Evolutionary conservation across 2,113 vertebrate species (phyloP), one percentile per base, ranked within the genome.

Genomic region (Pantherophis guttatus): DNA sequence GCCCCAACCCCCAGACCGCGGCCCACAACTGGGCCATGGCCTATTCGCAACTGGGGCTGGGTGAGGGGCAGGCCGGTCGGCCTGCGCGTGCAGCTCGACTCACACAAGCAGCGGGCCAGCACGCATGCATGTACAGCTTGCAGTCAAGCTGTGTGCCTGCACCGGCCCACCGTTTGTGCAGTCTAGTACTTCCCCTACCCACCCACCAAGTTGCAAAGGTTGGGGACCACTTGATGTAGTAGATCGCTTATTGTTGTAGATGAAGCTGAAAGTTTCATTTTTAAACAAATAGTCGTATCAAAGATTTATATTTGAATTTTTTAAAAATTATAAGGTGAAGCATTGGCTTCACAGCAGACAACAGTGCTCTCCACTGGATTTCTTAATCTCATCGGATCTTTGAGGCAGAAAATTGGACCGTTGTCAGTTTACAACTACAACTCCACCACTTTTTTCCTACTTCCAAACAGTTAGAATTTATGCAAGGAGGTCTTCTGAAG

Each of bases 101-200:
- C 5, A 0, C 12, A 70, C 29, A n/a, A n/a, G 62, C 5, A 5
- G 29, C 0, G 10, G 26, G 24, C 59, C 57, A 58, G 8, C 10
- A 48, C 4, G 1, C 26, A 70, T 0, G 12, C 12, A 2, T 5
- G 12, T 0, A 5, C 65, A n/a, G 29, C 5, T 33, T 13, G 29
- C 12, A n/a, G 5, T 7, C 29, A 15, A 70, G 29, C 29, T 70
- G 4, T 12, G 3, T 12, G 1, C n/a, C 26, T 12, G 11, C 11
- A 1, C 3, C 4, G 4, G 62, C 26, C 62, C 62, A 65, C 1
- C 1, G 1, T 29, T n/a, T 70, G 29, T 0, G 5, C 9, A 26
- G 65, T 2, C 65, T 5, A 7, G 12, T 15, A 15, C 29, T 7
- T 3, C 13, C 5, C 5, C 12, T 3, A 12, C 4, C 62, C 0